These are phyloP conservation scores for Stenoptilia bipunctidactyla DNA, from an alignment of 2,888 invertebrate genomes.

Conservation along the genomic window DNA sequence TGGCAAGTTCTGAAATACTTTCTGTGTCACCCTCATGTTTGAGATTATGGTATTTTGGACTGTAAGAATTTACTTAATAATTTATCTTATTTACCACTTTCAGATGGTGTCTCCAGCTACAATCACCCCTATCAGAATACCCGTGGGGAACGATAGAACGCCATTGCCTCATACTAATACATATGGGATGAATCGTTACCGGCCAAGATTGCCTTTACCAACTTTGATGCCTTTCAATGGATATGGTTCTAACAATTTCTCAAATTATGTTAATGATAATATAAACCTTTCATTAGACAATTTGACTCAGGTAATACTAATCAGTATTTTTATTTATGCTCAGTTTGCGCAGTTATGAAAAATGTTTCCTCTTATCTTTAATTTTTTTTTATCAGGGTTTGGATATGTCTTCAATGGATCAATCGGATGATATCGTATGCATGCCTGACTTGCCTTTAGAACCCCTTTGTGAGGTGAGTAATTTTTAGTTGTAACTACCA, in stretches of 20 bases:
- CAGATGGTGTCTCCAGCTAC: constrained; percentile 26
- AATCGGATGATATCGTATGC: constrained; percentile 71
- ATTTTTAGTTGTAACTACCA: constrained; percentile 2
- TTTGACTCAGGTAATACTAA: constrained; percentile 47
- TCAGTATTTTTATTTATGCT: no score
- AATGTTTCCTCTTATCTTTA: neutral
- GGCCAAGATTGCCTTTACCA: no score
- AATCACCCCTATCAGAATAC: constrained; percentile 26
- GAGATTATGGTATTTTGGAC: no score
- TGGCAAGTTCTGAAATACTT: no score
- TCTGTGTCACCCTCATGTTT: no score
- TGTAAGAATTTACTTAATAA: constrained; percentile 2
- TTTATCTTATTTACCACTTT: constrained; percentile 13
- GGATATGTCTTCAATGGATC: constrained; percentile 39
- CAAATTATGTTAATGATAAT: constrained; percentile 15
- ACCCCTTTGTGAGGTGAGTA: constrained; percentile 51
- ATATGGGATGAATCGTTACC: neutral
- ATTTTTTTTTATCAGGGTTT: constrained; percentile 36
- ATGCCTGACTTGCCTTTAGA: constrained; percentile 72
- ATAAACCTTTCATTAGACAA: constrained; percentile 44
- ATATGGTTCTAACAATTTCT: constrained; percentile 23
- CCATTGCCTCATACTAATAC: neutral
- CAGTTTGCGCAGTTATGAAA: neutral
- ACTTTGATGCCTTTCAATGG: constrained; percentile 30
- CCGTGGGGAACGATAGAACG: constrained; percentile 25